phyloP scores from a whole-genome alignment of 2,888 invertebrate species.

The Mythimna lalbum region DNA sequence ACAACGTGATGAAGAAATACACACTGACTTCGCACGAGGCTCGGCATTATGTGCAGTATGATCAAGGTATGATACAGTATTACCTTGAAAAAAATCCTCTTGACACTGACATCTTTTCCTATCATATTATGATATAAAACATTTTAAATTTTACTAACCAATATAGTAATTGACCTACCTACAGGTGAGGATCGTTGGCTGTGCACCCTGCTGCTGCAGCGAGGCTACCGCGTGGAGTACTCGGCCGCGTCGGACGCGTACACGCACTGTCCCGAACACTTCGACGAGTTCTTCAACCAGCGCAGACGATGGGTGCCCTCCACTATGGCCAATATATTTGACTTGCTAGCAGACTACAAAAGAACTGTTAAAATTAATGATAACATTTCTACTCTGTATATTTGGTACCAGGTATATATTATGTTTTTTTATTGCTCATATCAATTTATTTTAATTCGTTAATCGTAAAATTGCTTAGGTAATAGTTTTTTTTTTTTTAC shows the following conservation, averaged over 20 bases:
- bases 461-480: too few relatives aligned
- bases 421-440: background rate
- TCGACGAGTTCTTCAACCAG: conserved; percentile 98
- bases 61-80: conserved; percentile 92
- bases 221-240: conserved; percentile 98
- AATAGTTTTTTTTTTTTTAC: too few relatives aligned
- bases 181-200: conserved; percentile 98
- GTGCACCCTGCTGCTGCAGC: conserved; percentile 97
- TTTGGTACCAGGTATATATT: conserved; percentile 90
- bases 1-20: conserved; percentile 97
- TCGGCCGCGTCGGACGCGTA: conserved; percentile 98
- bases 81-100: too few relatives aligned
- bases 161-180: background rate
- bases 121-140: background rate
- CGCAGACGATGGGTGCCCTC: conserved; percentile 99
- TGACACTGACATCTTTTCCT: too few relatives aligned
- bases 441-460: too few relatives aligned
- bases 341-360: conserved; percentile 95
- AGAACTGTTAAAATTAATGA: conserved; percentile 96
- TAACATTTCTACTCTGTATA: conserved; percentile 96
- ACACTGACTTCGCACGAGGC: conserved; percentile 95
- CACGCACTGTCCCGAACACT: conserved; percentile 98
- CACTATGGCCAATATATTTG: conserved; percentile 98
- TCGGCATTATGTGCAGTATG: conserved; percentile 97
- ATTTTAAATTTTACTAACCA: too few relatives aligned